Conservation (phyloP, 2,888 invertebrate species). For the Lamellibrachia satsuma region DNA sequence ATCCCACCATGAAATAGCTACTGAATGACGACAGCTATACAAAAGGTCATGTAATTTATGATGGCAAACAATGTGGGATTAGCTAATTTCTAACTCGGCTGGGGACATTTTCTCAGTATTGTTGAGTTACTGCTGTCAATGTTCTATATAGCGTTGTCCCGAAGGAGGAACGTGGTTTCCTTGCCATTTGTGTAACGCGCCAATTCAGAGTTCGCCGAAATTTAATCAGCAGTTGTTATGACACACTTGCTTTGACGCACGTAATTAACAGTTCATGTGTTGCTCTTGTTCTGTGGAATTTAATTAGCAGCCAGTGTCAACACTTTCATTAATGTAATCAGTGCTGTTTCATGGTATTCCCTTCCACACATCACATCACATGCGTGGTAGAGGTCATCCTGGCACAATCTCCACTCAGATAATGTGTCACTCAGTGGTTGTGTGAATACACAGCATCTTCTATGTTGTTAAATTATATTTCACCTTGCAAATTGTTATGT, state of each 20-base stretch:
- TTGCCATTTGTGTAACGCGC: background rate
- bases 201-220: background rate
- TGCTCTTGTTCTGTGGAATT: conserved; percentile 7
- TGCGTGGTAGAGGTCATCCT: background rate
- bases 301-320: background rate
- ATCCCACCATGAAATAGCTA: no score
- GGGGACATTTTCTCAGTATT: no score
- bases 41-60: background rate
- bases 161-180: background rate
- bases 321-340: background rate
- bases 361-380: background rate
- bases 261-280: background rate
- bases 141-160: background rate
- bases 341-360: background rate
- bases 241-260: background rate
- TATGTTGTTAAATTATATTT: background rate
- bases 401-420: background rate
- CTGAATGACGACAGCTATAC: no score
- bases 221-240: no score
- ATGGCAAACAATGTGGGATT: background rate
- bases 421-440: background rate
- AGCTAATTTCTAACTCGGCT: no score
- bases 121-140: background rate
- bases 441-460: background rate
- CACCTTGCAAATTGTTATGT: no score